phyloP scores from a whole-genome alignment of 2,888 invertebrate genomes.

The Mystacides longicornis region DNA sequence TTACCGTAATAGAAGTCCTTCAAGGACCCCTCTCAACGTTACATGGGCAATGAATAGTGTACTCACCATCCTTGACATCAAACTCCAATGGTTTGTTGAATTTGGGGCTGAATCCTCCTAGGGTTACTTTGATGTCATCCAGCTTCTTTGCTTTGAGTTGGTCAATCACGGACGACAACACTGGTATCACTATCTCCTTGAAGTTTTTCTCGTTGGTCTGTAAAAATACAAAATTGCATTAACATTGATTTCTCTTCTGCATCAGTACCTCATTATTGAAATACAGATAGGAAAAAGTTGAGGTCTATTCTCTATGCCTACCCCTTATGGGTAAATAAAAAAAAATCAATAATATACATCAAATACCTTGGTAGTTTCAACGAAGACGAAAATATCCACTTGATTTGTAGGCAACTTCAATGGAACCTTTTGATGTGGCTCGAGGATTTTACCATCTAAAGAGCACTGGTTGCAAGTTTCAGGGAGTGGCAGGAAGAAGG shows the following conservation, averaged over 20 bases:
- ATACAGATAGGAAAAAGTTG: too few relatives aligned
- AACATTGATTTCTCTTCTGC: not conserved
- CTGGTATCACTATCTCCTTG: constrained; percentile 55
- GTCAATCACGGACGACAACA: constrained; percentile 52
- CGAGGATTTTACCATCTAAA: constrained; percentile 39
- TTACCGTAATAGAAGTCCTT: too few relatives aligned
- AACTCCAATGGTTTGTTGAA: constrained; percentile 41
- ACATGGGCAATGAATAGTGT: too few relatives aligned
- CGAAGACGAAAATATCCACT: constrained; percentile 73
- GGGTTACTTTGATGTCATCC: constrained; percentile 43
- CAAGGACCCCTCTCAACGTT: too few relatives aligned
- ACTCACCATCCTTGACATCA: constrained; percentile 41
- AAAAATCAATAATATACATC: too few relatives aligned
- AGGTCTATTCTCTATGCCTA: too few relatives aligned
- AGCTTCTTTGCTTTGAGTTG: constrained; percentile 50
- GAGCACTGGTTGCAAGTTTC: constrained; percentile 53
- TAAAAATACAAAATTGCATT: not conserved
- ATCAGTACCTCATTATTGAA: too few relatives aligned
- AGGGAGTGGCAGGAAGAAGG: constrained; percentile 58
- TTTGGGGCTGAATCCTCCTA: constrained; percentile 52
- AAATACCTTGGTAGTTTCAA: constrained; percentile 53
- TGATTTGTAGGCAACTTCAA: constrained; percentile 62
- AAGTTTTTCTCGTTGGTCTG: constrained; percentile 55
- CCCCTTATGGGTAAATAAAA: too few relatives aligned
- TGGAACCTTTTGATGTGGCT: constrained; percentile 56